These are phyloP conservation scores for Tipula lateralis DNA, from an alignment of 2,888 invertebrate species.

Conservation along the genomic window DNA sequence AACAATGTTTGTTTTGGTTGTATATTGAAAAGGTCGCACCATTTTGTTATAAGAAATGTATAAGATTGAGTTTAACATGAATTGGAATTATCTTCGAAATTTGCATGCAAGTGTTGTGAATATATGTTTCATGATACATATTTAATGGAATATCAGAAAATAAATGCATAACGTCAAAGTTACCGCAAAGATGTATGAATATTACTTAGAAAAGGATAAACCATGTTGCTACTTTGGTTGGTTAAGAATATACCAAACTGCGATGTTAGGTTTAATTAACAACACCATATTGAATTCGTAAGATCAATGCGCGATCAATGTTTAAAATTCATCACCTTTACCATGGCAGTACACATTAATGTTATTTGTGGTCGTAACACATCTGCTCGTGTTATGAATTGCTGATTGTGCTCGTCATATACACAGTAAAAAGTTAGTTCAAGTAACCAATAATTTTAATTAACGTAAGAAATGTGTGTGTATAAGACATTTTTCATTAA, in stretches of 20 bases:
- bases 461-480: background rate
- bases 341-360: background rate
- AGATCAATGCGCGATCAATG: background rate
- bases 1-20: background rate
- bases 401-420: background rate
- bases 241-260: background rate
- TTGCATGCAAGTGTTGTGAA: background rate
- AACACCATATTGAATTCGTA: background rate
- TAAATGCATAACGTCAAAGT: background rate
- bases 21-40: background rate
- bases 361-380: background rate
- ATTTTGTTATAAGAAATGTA: background rate
- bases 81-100: background rate
- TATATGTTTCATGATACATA: background rate
- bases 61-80: background rate
- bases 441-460: background rate
- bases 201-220: background rate
- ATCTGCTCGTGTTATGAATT: background rate
- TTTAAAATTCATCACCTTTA: conserved; percentile 6
- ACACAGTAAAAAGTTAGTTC: background rate
- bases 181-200: background rate
- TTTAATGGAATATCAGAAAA: background rate
- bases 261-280: background rate
- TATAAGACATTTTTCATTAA: background rate
- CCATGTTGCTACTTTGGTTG: background rate